Evolutionary conservation across 64 coral and sea anemone genomes (phyloP), one percentile per base, ranked within the genome.

Genomic region (Catalaphyllia jardinei): DNA sequence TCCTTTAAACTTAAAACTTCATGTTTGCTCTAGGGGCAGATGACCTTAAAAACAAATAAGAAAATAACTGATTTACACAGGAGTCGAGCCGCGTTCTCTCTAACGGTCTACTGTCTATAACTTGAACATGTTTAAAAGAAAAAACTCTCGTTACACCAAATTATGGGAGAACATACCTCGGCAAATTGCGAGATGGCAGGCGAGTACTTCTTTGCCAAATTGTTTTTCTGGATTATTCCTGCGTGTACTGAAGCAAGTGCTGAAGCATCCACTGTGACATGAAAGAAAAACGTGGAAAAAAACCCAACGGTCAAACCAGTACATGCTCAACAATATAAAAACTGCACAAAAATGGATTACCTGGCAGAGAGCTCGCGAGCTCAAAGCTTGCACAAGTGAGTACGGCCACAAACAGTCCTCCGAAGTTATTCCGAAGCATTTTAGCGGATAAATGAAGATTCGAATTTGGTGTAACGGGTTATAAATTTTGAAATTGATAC

Each of bases 391-490:
- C 63, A 69, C 28, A 39, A 27, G n/a, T 63, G 33, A 85, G 38
- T 0, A 71, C 10, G 19, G 69, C 25, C 2, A 28, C 6, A 51
- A 71, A 50, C 62, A 85, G 15, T 10, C 7, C 33, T 50, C 10
- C 46, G 81, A 85, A 52, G 81, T 71, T 51, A 17, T 8, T 62
- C 18, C 38, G 33, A 42, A 16, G 42, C 81, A 85, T 85, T 46
- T 71, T 85, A 63, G 81, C 31, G 63, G 81, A 14, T 10, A 71
- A 85, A 67, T 85, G 63, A 52, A 71, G 39, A 28, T 85, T 85
- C 31, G 39, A 71, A 85, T 52, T 57, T 20, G 1, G 2, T 27
- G 81, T 85, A 85, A 85, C 81, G 81, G 63, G 24, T 85, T 71
- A 71, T 71, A 52, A 64, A 31, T 19, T 67, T 67, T 83, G 80